Evolutionary conservation across 2,113 vertebrate species (phyloP).

Genomic region (Eira barbara): DNA sequence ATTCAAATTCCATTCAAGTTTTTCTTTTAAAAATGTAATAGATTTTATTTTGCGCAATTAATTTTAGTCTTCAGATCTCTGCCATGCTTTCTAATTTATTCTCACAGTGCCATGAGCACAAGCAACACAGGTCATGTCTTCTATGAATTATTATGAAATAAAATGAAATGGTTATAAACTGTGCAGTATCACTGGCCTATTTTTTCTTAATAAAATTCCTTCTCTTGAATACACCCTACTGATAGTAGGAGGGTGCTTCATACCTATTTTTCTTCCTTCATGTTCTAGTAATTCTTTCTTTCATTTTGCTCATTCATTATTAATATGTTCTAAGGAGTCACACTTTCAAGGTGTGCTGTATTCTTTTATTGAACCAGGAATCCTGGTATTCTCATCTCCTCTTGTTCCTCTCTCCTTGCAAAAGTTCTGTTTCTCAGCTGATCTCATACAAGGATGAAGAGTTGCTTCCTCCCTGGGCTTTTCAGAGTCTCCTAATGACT

Average conservation of each 20-base stretch:
- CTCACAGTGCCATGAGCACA: background rate
- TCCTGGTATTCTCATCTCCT: background rate
- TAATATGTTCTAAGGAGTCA: background rate
- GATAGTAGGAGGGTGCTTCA: background rate
- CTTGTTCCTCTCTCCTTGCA: background rate
- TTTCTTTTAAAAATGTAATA: background rate
- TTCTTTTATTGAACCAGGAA: background rate
- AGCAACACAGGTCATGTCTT: background rate
- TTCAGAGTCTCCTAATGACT: background rate
- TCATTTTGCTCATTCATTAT: background rate
- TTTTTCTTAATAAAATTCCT: background rate
- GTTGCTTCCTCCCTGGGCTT: background rate
- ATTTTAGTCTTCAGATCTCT: background rate
- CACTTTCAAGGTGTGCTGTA: accelerated
- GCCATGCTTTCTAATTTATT: background rate
- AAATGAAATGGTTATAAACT: background rate
- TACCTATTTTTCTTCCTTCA: background rate
- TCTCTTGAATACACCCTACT: background rate
- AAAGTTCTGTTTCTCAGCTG: background rate
- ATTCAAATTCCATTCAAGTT: background rate
- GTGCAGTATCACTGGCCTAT: accelerated
- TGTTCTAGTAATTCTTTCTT: background rate
- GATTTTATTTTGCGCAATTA: background rate
- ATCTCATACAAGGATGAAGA: background rate
- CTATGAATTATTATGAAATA: background rate